Percentiles rank a stretch among this genome's conserved stretches.
Evolutionary conservation across 2,888 invertebrate species (phyloP).

Genomic region (Caradrina kadenii): DNA sequence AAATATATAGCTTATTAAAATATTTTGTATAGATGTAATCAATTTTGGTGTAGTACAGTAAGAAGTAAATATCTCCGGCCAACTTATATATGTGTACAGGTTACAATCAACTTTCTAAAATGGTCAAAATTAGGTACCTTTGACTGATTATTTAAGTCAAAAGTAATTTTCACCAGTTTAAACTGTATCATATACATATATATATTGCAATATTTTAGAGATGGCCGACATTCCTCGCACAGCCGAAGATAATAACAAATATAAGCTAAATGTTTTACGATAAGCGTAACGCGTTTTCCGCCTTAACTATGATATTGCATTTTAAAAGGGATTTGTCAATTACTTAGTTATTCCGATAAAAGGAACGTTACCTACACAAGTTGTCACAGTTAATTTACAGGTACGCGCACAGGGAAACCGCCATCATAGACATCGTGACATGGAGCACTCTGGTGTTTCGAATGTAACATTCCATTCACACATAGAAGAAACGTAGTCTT

Average conservation of each 20-base stretch:
- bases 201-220: neutral
- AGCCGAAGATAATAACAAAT: neutral
- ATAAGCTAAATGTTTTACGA: no score
- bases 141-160: neutral
- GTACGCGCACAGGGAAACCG: conserved; percentile 5
- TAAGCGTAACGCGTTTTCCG: neutral
- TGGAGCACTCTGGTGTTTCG: neutral
- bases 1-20: conserved; percentile 11
- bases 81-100: neutral
- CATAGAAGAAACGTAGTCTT: neutral
- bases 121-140: neutral
- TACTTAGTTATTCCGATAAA: neutral
- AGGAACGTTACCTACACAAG: neutral
- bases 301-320: neutral
- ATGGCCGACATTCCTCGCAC: neutral
- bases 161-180: neutral
- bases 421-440: neutral
- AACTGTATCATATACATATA: no score
- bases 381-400: conserved; percentile 2
- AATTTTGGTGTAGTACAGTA: neutral
- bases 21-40: neutral
- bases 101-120: neutral
- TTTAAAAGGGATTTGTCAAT: neutral
- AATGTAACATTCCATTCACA: neutral
- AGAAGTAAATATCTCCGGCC: neutral